A percentile compares a stretch with the other conserved stretches of the same genome.
These are phyloP conservation scores for Zaprionus davidi DNA, from an alignment of 1,140 invertebrate genomes.

Conservation along the genomic window DNA sequence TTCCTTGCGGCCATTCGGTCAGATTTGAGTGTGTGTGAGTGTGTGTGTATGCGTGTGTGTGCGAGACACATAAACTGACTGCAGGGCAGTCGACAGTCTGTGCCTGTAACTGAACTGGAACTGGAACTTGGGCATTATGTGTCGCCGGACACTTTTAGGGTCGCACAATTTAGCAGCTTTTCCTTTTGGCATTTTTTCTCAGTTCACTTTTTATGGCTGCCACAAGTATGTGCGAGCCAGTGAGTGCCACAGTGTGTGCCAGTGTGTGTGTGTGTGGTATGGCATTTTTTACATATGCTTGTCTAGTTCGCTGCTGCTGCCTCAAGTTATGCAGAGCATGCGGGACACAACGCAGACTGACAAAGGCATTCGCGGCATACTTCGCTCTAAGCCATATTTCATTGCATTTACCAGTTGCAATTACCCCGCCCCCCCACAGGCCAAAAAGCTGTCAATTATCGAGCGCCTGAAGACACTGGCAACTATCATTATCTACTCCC, in stretches of 20 bases:
- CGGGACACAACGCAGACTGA: constrained; percentile 24
- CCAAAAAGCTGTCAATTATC: constrained; percentile 44
- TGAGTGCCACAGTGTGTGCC: not conserved
- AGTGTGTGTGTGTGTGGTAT: constrained; percentile 31
- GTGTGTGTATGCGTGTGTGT: constrained; percentile 25
- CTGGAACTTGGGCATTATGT: constrained; percentile 69
- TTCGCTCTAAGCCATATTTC: constrained; percentile 66
- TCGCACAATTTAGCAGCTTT: constrained; percentile 79
- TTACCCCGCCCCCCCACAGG: constrained; percentile 33
- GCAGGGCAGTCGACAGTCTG: constrained; percentile 25
- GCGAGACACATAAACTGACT: constrained; percentile 28
- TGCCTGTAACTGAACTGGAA: constrained; percentile 26
- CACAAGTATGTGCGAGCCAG: constrained; percentile 44
- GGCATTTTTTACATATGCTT: constrained; percentile 77
- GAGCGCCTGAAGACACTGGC: constrained; percentile 10
- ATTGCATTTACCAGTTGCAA: constrained; percentile 73
- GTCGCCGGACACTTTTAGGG: constrained; percentile 78
- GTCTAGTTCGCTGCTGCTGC: constrained; percentile 62
- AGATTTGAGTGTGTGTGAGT: constrained; percentile 47
- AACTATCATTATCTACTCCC: constrained; percentile 30
- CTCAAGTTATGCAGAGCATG: constrained; percentile 70
- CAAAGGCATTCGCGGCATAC: constrained; percentile 57
- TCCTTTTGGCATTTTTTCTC: constrained; percentile 42
- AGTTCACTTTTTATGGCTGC: constrained; percentile 27
- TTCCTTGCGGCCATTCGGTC: constrained; percentile 75